Conservation (phyloP, 30 jellyfish, hydroid and myxozoan genomes). For the Aurelia aurita region DNA sequence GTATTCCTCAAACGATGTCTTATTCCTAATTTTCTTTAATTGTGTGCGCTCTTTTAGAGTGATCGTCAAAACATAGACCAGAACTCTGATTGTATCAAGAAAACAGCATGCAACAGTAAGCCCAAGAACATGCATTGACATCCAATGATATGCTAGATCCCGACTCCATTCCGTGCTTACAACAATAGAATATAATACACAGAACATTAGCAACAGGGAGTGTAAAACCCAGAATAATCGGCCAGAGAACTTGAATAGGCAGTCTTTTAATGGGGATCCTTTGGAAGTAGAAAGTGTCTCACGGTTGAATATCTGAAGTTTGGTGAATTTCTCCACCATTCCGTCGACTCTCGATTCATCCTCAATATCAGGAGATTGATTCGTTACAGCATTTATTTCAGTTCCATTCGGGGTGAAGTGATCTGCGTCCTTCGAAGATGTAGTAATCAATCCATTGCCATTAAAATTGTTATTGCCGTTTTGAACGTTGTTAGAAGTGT, state of each 20-base stretch:
- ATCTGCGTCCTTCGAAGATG: too few species aligned
- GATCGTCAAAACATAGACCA: constrained; percentile 27
- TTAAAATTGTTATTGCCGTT: too few species aligned
- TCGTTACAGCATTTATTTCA: too few species aligned
- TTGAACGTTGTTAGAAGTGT: too few species aligned
- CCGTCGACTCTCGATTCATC: not conserved
- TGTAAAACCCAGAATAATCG: constrained; percentile 48
- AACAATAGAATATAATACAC: constrained; percentile 31
- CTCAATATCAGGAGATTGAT: too few species aligned
- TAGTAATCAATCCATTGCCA: too few species aligned
- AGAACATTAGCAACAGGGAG: constrained; percentile 21
- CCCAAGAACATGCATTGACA: constrained; percentile 38
- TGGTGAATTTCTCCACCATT: not conserved
- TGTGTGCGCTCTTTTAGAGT: constrained; percentile 54
- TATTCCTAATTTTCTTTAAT: not conserved
- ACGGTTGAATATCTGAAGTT: constrained; percentile 47
- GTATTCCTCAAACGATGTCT: constrained; percentile 12
- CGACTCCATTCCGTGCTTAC: constrained; percentile 47
- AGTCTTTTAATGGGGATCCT: constrained; percentile 3
- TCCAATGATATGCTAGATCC: constrained; percentile 54
- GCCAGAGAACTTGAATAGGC: constrained; percentile 2
- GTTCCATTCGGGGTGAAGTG: too few species aligned
- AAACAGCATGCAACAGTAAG: constrained; percentile 34
- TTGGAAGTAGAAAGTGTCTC: constrained; percentile 45
- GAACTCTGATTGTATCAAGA: constrained; percentile 42